phyloP scores from a whole-genome alignment of 2,797 vertebrate genomes.

The Pipistrellus nathusii region DNA sequence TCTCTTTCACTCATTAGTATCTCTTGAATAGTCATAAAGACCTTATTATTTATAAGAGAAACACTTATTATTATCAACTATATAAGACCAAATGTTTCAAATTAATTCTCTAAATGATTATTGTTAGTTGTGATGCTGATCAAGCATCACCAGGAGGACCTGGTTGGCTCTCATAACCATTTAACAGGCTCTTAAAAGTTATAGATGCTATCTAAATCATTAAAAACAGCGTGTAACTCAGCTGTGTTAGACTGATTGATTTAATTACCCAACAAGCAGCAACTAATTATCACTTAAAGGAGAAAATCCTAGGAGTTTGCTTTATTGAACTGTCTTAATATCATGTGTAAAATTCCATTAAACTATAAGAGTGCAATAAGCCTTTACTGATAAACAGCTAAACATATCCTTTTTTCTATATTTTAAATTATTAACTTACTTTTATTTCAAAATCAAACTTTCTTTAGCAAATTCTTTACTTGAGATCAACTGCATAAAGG shows the following conservation, averaged over 20 bases:
- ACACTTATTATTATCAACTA: background rate
- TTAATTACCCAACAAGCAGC: constrained; percentile 60
- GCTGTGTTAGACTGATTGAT: constrained; percentile 53
- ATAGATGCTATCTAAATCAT: constrained; percentile 29
- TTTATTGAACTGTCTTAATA: constrained; percentile 50
- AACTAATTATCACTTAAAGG: constrained; percentile 57
- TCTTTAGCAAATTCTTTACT: constrained; percentile 30
- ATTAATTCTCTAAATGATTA: constrained; percentile 37
- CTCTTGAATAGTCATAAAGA: constrained; percentile 40
- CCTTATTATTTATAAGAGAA: constrained; percentile 45
- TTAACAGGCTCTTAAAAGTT: constrained; percentile 37
- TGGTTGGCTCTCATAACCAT: background rate
- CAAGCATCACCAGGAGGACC: background rate
- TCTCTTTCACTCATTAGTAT: constrained; percentile 18
- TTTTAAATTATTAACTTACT: constrained; percentile 36
- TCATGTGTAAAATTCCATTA: background rate
- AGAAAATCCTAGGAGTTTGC: background rate
- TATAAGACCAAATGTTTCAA: constrained; percentile 34
- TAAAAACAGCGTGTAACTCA: constrained; percentile 31
- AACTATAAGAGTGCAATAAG: background rate
- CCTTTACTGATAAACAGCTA: constrained; percentile 16
- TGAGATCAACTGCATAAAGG: constrained; percentile 12
- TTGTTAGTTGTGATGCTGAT: constrained; percentile 18
- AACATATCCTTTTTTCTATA: background rate
- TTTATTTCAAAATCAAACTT: constrained; percentile 47